Evolutionary conservation across 2,888 invertebrate species (phyloP), one percentile per base, ranked within the genome.

Genomic region (Caenorhabditis imperialis): DNA sequence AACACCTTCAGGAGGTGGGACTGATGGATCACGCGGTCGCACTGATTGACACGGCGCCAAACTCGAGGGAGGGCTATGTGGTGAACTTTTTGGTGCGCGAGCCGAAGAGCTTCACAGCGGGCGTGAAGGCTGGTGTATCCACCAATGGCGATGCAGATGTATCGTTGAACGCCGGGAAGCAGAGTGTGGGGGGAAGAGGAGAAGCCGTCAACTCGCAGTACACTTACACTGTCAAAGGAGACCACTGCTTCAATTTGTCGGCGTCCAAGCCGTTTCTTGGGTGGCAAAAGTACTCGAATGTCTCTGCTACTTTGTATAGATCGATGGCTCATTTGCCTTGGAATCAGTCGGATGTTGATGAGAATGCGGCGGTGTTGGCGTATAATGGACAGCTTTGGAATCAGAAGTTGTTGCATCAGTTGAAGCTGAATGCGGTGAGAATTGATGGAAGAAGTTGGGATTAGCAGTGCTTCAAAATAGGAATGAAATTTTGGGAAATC

Each of bases 81-180:
- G 92, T 96, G 37, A 94, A 94, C 20, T 95, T 95, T 88, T 92
- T 92, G 80, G 96, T 96, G 40, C 91, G 92, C 60, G 97, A 98
- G 89, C 88, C 93, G 6, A 85, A 81, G 58, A 71, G 61, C 1
- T 85, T 77, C 74, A 78, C 76, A 8, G 75, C 83, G 8, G 85
- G 84, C 35, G 81, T 83, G 6, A 86, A 86, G 57, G 74, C 83
- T 30, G 86, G 87, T 3, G 79, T 87, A 62, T 85, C 84, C 37
- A 84, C 84, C 16, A 77, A 82, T 44, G 81, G 86, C 20, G 84
- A 85, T 53, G 85, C 84, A 1, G 86, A 86, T 60, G 77, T 79
- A 51, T 77, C 75, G 53, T 30, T 84, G 30, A 83, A 75, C 37
- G 84, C 77, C 1, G 81, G 78, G 14, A 79, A 77, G 44, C 79